phyloP scores from a whole-genome alignment of 2,888 invertebrate genomes.

The Hanleya hanleyi region DNA sequence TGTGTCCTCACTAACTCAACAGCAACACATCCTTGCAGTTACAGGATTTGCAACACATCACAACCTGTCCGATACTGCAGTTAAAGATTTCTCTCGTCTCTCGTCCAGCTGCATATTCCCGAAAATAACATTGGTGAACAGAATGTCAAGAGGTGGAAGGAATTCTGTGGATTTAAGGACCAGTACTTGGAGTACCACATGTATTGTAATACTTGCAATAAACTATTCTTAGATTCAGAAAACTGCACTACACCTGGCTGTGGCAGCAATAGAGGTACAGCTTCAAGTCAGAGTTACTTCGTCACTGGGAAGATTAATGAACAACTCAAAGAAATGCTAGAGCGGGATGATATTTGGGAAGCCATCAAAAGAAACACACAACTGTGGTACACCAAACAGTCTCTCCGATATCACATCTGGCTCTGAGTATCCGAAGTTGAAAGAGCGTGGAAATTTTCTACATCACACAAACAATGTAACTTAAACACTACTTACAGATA shows the following conservation, averaged over 20 bases:
- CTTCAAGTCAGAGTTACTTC: conserved; percentile 9
- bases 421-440: conserved; percentile 19
- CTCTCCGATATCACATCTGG: background rate
- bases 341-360: conserved; percentile 12
- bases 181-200: background rate
- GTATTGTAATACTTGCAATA: background rate
- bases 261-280: background rate
- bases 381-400: background rate
- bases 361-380: background rate
- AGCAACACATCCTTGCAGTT: background rate
- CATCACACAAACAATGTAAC: background rate
- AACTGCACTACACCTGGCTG: background rate
- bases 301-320: conserved; percentile 11
- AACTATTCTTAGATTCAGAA: background rate
- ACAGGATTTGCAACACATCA: background rate
- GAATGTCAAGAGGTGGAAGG: background rate
- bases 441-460: conserved; percentile 25
- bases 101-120: background rate
- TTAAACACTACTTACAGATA: conserved; percentile 20
- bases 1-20: no score
- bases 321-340: conserved; percentile 22
- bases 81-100: background rate
- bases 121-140: background rate
- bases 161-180: background rate
- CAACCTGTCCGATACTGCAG: background rate